Percentiles rank a stretch among this genome's conserved stretches.
phyloP scores from a whole-genome alignment of 2,113 vertebrate genomes.

The Aplodontia rufa region DNA sequence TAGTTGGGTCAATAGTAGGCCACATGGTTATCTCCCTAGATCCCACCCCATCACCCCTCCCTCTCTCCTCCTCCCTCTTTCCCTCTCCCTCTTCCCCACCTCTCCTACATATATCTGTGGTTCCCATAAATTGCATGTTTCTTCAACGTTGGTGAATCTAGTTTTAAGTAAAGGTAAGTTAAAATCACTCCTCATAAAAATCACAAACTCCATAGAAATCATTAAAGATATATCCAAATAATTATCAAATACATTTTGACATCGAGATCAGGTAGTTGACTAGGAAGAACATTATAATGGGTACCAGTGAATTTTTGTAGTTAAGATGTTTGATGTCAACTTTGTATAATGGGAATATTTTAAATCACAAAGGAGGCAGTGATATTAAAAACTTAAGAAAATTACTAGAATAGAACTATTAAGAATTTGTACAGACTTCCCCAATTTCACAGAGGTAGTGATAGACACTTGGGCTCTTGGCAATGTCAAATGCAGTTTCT shows the following conservation, averaged over 20 bases:
- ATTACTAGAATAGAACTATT: constrained; percentile 71
- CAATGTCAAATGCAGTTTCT: constrained; percentile 92
- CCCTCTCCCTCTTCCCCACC: too few species aligned
- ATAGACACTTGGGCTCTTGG: constrained; percentile 89
- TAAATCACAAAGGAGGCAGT: constrained; percentile 57
- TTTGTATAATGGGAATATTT: constrained; percentile 33
- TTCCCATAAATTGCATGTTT: too few species aligned
- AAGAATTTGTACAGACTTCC: constrained; percentile 90
- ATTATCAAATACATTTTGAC: constrained; percentile 54
- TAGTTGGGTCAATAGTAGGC: too few species aligned
- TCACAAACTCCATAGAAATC: constrained; percentile 29
- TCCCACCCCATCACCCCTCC: too few species aligned
- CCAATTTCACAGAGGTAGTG: constrained; percentile 95
- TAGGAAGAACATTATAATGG: background rate
- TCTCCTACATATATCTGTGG: too few species aligned
- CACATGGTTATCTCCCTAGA: too few species aligned
- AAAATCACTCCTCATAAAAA: constrained; percentile 67
- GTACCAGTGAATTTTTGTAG: background rate
- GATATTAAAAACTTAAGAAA: constrained; percentile 32
- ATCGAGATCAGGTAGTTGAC: constrained; percentile 32
- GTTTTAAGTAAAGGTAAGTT: constrained; percentile 53
- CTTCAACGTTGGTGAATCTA: too few species aligned
- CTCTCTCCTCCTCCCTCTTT: too few species aligned
- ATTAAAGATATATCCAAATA: constrained; percentile 12
- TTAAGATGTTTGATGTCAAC: constrained; percentile 37